These are phyloP conservation scores for Alcis repandata DNA, from an alignment of 2,888 invertebrate species.

Conservation along the genomic window DNA sequence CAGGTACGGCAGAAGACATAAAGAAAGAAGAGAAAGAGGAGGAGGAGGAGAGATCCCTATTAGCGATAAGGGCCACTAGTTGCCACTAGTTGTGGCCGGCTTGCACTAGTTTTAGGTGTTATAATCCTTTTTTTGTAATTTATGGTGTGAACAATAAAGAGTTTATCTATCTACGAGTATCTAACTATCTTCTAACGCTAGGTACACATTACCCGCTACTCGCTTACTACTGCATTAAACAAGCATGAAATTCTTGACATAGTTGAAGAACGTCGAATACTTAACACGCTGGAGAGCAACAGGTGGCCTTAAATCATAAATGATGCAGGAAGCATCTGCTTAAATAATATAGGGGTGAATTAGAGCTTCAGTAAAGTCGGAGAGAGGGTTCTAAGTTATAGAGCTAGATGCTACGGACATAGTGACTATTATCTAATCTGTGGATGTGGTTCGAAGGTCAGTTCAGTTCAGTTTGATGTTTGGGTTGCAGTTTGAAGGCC, in stretches of 20 bases:
- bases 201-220: background rate
- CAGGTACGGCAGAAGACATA: too few species aligned
- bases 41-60: too few species aligned
- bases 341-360: constrained; percentile 28
- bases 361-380: constrained; percentile 17
- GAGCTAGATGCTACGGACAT: background rate
- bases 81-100: too few species aligned
- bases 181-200: background rate
- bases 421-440: too few species aligned
- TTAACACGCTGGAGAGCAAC: constrained; percentile 20
- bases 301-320: constrained; percentile 34
- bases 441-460: background rate
- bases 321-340: constrained; percentile 17
- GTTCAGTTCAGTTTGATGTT: background rate
- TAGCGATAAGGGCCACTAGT: too few species aligned
- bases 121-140: too few species aligned
- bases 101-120: too few species aligned
- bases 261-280: constrained; percentile 21
- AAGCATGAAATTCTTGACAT: constrained; percentile 22
- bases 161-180: too few species aligned
- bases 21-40: too few species aligned
- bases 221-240: constrained; percentile 6
- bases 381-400: constrained; percentile 3
- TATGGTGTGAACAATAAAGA: too few species aligned
- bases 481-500: background rate